Evolutionary conservation across 2,888 invertebrate species (phyloP), one percentile per base, ranked within the genome.

Genomic region (Synergus japonicus): DNA sequence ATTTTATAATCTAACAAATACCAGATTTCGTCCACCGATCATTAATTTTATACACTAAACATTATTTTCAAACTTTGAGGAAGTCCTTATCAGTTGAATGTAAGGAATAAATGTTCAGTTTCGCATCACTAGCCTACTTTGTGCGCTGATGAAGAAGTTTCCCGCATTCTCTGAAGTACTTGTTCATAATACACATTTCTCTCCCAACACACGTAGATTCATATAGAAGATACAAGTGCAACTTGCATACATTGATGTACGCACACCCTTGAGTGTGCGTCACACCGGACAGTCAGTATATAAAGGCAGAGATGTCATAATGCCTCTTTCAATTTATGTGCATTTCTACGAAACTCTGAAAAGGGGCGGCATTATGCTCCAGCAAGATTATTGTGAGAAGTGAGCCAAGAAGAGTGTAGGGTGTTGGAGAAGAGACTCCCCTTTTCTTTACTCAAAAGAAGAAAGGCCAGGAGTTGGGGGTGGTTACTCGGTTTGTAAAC

Each of bases 321-420:
- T 85, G 82, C 80, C 81, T 83, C 83, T 83, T 86, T 80, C 83
- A 86, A 86, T 86, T 86, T 83, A 86, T 86, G 83, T 83, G 81
- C 79, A 73, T 73, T 54, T 73, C 73, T 73, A 54, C 10, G 37
- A 73, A 54, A 49, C 49, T 54, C 73, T 73, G 49, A 73, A 73
- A 73, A 73, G 73, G 73, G 73, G 73, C 46, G 73, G 73, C 73
- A 73, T 73, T 73, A 73, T 73, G 73, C 49, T 73, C 73, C n/a
- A 73, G 73, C 73, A 73, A 54, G 54, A 73, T 73, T 54, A 54
- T 73, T 54, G 46, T 73, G 73, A 54, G 73, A 73, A 73, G 49
- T 73, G 73, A 73, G 73, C 49, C 54, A 54, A 73, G 73, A 46
- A 54, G 73, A 37, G 49, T 9, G 49, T n/a, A 22, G 29, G 73